phyloP scores from a whole-genome alignment of 2,888 invertebrate species.

The Hydriomena furcata region DNA sequence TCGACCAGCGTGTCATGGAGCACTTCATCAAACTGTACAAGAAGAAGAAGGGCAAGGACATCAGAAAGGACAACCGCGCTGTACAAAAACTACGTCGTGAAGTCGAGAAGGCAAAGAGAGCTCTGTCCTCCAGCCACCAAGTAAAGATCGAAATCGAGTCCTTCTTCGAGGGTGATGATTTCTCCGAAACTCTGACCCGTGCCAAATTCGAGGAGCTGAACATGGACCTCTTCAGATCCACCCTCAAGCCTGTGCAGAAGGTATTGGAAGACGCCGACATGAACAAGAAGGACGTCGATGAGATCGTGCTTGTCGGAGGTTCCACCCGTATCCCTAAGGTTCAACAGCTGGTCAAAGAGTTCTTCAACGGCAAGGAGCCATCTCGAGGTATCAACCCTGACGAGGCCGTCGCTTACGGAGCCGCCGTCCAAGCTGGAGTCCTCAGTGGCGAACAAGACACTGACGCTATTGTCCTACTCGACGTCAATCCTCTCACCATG shows the following conservation, averaged over 20 bases:
- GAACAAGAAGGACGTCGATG: conserved; percentile 98
- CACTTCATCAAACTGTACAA: conserved; percentile 99
- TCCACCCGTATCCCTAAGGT: conserved; percentile 99
- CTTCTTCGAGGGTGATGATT: conserved; percentile 98
- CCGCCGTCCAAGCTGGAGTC: conserved; percentile 99
- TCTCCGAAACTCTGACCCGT: conserved; percentile 98
- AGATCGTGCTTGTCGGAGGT: conserved; percentile 99
- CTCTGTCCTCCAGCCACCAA: conserved; percentile 96
- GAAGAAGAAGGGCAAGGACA: conserved; percentile 99
- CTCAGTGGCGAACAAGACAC: conserved; percentile 98
- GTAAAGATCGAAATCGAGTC: conserved; percentile 99
- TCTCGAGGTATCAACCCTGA: conserved; percentile 99
- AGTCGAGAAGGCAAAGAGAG: conserved; percentile 98
- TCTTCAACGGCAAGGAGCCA: conserved; percentile 99
- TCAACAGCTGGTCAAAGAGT: conserved; percentile 95
- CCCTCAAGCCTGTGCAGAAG: conserved; percentile 97
- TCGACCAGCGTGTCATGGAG: conserved; percentile 99
- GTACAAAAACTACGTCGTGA: conserved; percentile 98
- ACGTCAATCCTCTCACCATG: conserved; percentile 99
- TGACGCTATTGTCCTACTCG: conserved; percentile 97
- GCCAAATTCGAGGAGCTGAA: conserved; percentile 99
- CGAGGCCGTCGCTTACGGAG: conserved; percentile 99
- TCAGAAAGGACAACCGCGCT: conserved; percentile 96
- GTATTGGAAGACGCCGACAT: conserved; percentile 99
- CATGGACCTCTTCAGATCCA: conserved; percentile 95